Percentiles rank a stretch among this genome's conserved stretches.
Conservation (phyloP, 2,888 invertebrate species). For the Danaus chrysippus region DNA sequence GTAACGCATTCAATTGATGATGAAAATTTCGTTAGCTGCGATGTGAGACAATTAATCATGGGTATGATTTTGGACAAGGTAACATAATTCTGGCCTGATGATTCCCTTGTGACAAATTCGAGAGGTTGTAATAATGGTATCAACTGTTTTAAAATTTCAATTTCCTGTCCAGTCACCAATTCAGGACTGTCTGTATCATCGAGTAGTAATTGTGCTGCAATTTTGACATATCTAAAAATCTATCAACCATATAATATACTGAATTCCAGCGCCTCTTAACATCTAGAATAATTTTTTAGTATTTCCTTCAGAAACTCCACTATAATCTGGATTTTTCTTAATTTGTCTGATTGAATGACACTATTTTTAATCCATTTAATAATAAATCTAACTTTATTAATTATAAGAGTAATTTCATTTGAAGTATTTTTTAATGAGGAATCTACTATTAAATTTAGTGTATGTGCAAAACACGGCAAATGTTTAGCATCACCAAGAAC, state of each 20-base stretch:
- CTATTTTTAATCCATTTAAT: conserved; percentile 14
- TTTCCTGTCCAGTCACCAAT: conserved; percentile 9
- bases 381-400: conserved; percentile 7
- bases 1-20: conserved; percentile 1
- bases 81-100: not conserved
- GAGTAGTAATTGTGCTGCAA: conserved; percentile 1
- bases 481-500: conserved; percentile 19
- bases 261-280: no score
- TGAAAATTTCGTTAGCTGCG: not conserved
- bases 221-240: no score
- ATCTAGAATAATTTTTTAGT: no score
- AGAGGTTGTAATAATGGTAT: not conserved
- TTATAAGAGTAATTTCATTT: conserved; percentile 8
- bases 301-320: no score
- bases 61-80: not conserved
- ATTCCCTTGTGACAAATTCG: no score
- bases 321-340: no score
- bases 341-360: conserved; percentile 10
- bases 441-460: no score
- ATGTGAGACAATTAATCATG: conserved; percentile 2
- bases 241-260: no score
- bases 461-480: conserved; percentile 24
- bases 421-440: conserved; percentile 13
- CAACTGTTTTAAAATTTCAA: conserved; percentile 10
- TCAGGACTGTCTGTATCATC: conserved; percentile 9